These are phyloP conservation scores for Deroptyus accipitrinus DNA, from an alignment of 2,113 vertebrate genomes.

Conservation along the genomic window DNA sequence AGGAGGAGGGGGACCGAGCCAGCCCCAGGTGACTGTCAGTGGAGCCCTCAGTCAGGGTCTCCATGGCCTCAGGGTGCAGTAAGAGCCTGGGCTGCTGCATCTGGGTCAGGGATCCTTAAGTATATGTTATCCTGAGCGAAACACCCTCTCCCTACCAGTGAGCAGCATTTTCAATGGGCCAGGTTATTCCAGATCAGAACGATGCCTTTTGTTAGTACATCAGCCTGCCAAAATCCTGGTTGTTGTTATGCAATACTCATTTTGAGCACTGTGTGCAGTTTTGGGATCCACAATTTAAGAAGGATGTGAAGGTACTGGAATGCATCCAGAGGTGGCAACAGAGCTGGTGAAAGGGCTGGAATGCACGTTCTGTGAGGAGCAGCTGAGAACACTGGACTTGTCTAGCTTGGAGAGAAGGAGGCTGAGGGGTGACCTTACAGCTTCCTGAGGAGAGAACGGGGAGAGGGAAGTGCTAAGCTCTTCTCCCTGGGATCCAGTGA, in stretches of 20 bases:
- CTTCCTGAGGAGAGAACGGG: not conserved
- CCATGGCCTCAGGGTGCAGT: not conserved
- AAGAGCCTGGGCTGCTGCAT: too few relatives aligned
- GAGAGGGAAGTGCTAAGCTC: not conserved
- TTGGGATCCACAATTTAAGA: not conserved
- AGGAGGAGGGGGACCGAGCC: not conserved
- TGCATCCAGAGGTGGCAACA: not conserved
- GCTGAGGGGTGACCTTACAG: not conserved
- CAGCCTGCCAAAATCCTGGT: not conserved
- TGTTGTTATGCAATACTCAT: accelerated
- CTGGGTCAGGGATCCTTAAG: not conserved
- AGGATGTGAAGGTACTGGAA: accelerated
- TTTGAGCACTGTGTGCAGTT: not conserved
- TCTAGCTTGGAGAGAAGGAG: not conserved
- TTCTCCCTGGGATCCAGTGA: too few relatives aligned
- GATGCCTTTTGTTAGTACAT: not conserved
- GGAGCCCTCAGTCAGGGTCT: not conserved
- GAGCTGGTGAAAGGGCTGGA: not conserved
- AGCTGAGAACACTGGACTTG: not conserved
- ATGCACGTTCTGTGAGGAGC: not conserved
- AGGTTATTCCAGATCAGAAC: not conserved
- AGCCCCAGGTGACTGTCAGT: not conserved
- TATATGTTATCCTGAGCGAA: not conserved
- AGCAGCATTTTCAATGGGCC: not conserved
- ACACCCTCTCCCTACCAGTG: not conserved